A percentile compares a stretch with the other conserved stretches of the same genome.
These are phyloP conservation scores for Drosophila rellima DNA, from an alignment of 2,888 invertebrate species.

Conservation along the genomic window DNA sequence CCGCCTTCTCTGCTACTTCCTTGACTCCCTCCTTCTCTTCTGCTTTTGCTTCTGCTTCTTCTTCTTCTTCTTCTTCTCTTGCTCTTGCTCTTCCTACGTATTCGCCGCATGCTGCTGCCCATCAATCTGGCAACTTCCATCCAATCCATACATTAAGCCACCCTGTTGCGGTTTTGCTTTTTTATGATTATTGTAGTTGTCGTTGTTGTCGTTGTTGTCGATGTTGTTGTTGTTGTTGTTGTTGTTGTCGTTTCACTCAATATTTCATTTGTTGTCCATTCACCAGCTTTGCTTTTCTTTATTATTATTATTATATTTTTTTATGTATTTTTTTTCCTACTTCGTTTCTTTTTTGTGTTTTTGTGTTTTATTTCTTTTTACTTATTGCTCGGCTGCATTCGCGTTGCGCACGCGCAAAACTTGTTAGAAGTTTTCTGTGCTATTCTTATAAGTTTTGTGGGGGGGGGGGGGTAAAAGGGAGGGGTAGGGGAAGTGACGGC, in stretches of 20 bases:
- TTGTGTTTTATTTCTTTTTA: conserved; percentile 1
- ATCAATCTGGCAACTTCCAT: conserved; percentile 27
- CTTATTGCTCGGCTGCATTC: conserved; percentile 50
- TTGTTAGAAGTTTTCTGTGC: conserved; percentile 63
- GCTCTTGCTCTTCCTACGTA: neutral
- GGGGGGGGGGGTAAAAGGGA: no score
- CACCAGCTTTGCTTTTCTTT: conserved; percentile 49
- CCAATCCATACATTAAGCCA: conserved; percentile 36
- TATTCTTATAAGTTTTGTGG: no score
- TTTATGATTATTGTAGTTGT: conserved; percentile 20
- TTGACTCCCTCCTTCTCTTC: neutral
- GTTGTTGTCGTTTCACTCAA: conserved; percentile 27
- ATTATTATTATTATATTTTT: conserved; percentile 20
- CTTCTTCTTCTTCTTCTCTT: neutral
- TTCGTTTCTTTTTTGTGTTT: neutral
- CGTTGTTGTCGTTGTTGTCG: conserved; percentile 9
- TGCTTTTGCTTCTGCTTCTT: neutral
- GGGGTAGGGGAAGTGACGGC: neutral
- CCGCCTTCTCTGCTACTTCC: neutral
- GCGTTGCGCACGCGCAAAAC: conserved; percentile 71
- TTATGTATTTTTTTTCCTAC: neutral
- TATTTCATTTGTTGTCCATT: conserved; percentile 43
- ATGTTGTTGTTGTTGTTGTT: conserved; percentile 13
- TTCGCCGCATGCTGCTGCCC: conserved; percentile 5
- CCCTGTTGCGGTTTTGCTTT: conserved; percentile 37